Evolutionary conservation across 2,888 invertebrate genomes (phyloP).

Genomic region (Drosophila prolongata): DNA sequence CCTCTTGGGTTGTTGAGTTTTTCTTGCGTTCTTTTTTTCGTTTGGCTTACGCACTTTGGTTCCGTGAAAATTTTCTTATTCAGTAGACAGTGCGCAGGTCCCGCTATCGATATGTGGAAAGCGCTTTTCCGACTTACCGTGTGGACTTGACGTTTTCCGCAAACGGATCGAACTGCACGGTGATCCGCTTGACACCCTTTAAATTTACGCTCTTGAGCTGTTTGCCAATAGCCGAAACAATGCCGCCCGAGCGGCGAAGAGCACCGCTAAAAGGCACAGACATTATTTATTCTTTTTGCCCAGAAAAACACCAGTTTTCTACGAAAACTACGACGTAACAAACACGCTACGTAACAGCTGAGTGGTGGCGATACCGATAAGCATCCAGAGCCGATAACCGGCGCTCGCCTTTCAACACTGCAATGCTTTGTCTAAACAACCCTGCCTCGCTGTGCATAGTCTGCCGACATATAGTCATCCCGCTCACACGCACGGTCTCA

Average conservation of each 20-base stretch:
- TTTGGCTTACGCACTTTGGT: slow-evolving; percentile 49
- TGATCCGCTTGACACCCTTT: slow-evolving; percentile 91
- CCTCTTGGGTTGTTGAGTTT: slow-evolving; percentile 29
- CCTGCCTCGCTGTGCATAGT: not conserved
- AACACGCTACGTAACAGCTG: slow-evolving; percentile 45
- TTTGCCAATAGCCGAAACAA: slow-evolving; percentile 90
- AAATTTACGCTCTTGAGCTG: slow-evolving; percentile 90
- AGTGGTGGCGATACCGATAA: slow-evolving; percentile 6
- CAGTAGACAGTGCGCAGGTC: slow-evolving; percentile 62
- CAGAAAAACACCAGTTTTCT: slow-evolving; percentile 15
- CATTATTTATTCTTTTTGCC: slow-evolving; percentile 86
- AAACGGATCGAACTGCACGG: slow-evolving; percentile 94
- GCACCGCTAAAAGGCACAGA: slow-evolving; percentile 90
- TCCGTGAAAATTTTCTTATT: slow-evolving; percentile 58
- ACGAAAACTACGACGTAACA: slow-evolving; percentile 19
- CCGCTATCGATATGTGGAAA: slow-evolving; percentile 71
- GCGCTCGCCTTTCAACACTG: not conserved
- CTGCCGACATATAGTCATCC: slow-evolving; percentile 42
- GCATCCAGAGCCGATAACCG: not conserved
- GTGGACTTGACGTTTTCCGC: slow-evolving; percentile 88
- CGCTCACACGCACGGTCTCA: slow-evolving; percentile 54
- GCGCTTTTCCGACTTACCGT: slow-evolving; percentile 84
- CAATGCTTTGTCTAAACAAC: not conserved
- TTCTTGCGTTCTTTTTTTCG: slow-evolving; percentile 22
- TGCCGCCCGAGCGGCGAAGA: slow-evolving; percentile 88